These are phyloP conservation scores for Heloderma charlesbogerti DNA, from an alignment of 2,113 vertebrate genomes.

Conservation along the genomic window DNA sequence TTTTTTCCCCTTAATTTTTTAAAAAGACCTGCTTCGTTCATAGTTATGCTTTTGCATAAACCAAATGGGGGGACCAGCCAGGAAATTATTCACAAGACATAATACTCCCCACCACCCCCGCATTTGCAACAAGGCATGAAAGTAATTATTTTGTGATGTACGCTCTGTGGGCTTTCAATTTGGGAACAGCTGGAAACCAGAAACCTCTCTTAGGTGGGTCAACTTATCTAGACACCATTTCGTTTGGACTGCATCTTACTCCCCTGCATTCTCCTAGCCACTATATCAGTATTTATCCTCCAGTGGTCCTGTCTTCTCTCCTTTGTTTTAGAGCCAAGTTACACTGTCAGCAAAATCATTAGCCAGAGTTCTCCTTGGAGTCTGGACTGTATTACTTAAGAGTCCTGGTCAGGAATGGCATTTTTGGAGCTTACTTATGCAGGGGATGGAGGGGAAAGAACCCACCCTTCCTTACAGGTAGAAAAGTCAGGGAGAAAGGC, in stretches of 20 bases:
- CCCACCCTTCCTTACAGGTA: not conserved
- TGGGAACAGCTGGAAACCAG: constrained; percentile 41
- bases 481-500: not conserved
- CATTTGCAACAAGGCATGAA: constrained; percentile 60
- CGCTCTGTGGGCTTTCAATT: constrained; percentile 56
- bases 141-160: constrained; percentile 49
- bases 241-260: not conserved
- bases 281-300: not conserved
- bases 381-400: not conserved
- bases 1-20: not conserved
- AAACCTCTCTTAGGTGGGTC: constrained; percentile 25
- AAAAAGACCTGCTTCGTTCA: constrained; percentile 66
- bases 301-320: not conserved
- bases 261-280: not conserved
- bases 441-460: too few relatives aligned
- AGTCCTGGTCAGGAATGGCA: not conserved
- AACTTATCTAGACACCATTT: not conserved
- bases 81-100: constrained; percentile 61
- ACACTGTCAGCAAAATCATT: not conserved
- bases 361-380: not conserved
- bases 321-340: not conserved
- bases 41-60: constrained; percentile 64
- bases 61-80: constrained; percentile 31
- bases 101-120: too few relatives aligned
- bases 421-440: not conserved